These are phyloP conservation scores for Probaryconus sp. DNA, from an alignment of 1,140 invertebrate genomes.

Conservation along the genomic window DNA sequence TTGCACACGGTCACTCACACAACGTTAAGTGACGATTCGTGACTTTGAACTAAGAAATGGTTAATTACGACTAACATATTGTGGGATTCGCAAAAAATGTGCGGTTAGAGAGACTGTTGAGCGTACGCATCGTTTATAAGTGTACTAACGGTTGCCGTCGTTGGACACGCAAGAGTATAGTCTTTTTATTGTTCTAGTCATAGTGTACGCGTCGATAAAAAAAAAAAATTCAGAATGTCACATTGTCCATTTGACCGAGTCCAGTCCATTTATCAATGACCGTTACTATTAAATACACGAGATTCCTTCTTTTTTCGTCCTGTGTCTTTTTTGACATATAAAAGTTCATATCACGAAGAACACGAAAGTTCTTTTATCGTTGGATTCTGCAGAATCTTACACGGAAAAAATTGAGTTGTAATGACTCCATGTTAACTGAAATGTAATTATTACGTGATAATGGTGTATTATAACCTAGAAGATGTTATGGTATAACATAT, in stretches of 20 bases:
- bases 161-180: slow-evolving; percentile 36
- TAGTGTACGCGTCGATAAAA: slow-evolving; percentile 13
- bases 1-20: no score
- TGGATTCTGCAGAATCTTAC: no score
- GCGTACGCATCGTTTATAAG: slow-evolving; percentile 22
- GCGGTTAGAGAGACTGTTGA: background rate
- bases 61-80: slow-evolving; percentile 53
- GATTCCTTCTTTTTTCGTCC: slow-evolving; percentile 27
- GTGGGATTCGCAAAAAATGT: slow-evolving; percentile 44
- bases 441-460: no score
- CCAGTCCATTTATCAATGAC: slow-evolving; percentile 53
- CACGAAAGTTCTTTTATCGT: no score
- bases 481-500: no score
- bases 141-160: slow-evolving; percentile 48
- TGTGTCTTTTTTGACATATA: background rate
- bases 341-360: slow-evolving; percentile 3
- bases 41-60: no score
- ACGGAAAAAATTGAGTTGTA: no score
- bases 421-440: no score
- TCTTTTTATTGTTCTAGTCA: slow-evolving; percentile 24
- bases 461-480: no score
- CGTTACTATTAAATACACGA: slow-evolving; percentile 38
- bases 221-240: slow-evolving; percentile 38
- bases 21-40: no score
- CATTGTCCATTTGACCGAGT: slow-evolving; percentile 45